Evolutionary conservation across 2,888 invertebrate species (phyloP).

Genomic region (Chymomyza procnemis): DNA sequence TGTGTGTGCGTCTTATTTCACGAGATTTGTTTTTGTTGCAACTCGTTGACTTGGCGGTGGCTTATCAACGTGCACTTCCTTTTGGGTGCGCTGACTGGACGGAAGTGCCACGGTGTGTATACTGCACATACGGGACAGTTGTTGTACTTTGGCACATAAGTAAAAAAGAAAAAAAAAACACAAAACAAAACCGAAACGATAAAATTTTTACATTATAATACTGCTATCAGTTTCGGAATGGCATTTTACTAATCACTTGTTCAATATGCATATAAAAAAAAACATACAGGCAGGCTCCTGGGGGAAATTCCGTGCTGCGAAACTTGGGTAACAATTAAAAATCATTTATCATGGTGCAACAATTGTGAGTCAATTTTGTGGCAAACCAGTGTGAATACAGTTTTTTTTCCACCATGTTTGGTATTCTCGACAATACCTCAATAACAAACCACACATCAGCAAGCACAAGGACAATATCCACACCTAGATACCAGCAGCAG

Average conservation of each 20-base stretch:
- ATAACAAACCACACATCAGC: conserved; percentile 74
- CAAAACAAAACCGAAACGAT: background rate
- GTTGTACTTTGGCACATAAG: background rate
- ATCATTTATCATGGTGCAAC: conserved; percentile 57
- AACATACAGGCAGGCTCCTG: background rate
- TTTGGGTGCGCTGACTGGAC: background rate
- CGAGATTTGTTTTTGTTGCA: background rate
- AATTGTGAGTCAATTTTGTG: conserved; percentile 58
- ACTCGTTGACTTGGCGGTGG: background rate
- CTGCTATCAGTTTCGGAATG: background rate
- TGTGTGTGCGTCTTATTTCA: background rate
- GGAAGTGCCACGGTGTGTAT: background rate
- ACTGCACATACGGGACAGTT: background rate
- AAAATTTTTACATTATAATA: background rate
- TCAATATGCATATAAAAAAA: background rate
- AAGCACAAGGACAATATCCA: conserved; percentile 43
- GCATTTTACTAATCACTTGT: background rate
- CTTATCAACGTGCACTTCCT: background rate
- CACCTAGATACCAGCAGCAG: conserved; percentile 34
- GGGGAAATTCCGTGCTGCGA: background rate
- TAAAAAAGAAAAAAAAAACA: too few species aligned
- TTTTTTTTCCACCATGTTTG: conserved; percentile 2
- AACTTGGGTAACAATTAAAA: conserved; percentile 64
- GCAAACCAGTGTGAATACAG: conserved; percentile 4
- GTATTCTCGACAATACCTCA: conserved; percentile 35